These are phyloP conservation scores for Anarsia innoxiella DNA, from an alignment of 2,888 invertebrate species.

Conservation along the genomic window DNA sequence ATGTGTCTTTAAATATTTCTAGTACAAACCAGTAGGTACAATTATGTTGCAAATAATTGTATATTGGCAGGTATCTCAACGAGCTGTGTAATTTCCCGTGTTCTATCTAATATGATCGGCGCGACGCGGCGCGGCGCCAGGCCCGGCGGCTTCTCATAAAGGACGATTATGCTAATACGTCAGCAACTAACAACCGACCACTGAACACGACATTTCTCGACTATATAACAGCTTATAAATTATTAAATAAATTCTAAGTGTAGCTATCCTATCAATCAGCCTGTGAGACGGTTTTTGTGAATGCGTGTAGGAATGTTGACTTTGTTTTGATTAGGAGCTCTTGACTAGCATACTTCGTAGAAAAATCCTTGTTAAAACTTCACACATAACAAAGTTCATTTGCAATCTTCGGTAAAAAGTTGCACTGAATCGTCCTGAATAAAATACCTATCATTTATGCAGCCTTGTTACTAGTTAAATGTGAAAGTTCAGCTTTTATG, in stretches of 20 bases:
- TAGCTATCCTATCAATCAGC: slow-evolving; percentile 53
- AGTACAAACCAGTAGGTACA: slow-evolving; percentile 34
- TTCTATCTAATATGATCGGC: slow-evolving; percentile 58
- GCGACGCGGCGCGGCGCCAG: slow-evolving; percentile 65
- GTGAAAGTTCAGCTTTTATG: no score
- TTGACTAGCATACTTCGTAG: neutral
- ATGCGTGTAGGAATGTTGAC: slow-evolving; percentile 21
- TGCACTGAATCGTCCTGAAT: no score
- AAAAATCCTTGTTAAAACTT: no score
- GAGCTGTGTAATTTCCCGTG: slow-evolving; percentile 63
- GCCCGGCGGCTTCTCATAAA: slow-evolving; percentile 55
- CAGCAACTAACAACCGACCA: slow-evolving; percentile 39
- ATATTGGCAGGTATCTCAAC: slow-evolving; percentile 55
- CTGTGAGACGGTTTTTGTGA: slow-evolving; percentile 30
- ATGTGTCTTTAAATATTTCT: slow-evolving; percentile 36
- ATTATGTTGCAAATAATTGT: slow-evolving; percentile 59
- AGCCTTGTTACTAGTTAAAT: no score
- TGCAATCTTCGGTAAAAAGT: no score
- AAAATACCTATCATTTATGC: no score
- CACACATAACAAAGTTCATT: no score
- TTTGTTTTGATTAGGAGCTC: slow-evolving; percentile 6
- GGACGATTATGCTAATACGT: slow-evolving; percentile 62
- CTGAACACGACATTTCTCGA: slow-evolving; percentile 45
- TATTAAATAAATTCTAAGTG: slow-evolving; percentile 60
- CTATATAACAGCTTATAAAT: slow-evolving; percentile 52